Evolutionary conservation across 1,140 invertebrate species (phyloP).

Genomic region (Marisa cornuarietis): DNA sequence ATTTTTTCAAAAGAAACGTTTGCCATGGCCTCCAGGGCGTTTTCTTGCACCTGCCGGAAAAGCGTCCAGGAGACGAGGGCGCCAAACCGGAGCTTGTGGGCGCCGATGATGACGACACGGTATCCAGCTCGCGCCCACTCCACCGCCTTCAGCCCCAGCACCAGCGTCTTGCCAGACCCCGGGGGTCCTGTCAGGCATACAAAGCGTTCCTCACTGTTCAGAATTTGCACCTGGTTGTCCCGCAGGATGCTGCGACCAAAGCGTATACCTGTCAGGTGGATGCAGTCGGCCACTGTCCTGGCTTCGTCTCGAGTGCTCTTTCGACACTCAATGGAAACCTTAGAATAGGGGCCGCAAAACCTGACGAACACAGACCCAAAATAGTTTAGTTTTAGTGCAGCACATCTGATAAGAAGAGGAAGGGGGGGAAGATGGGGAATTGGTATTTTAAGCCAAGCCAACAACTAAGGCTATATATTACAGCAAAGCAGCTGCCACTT

Average conservation of each 20-base stretch:
- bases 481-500: too few species aligned
- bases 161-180: slow-evolving; percentile 13
- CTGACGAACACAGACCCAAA: not conserved
- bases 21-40: not conserved
- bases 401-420: too few species aligned
- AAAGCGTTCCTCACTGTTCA: not conserved
- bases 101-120: slow-evolving; percentile 6
- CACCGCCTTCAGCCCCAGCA: slow-evolving; percentile 17
- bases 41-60: not conserved
- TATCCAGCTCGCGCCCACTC: slow-evolving; percentile 14
- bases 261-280: slow-evolving; percentile 15
- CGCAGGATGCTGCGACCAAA: slow-evolving; percentile 18
- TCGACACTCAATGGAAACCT: not conserved
- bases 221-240: not conserved
- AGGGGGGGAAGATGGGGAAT: too few species aligned
- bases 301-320: too few species aligned
- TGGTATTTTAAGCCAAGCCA: too few species aligned
- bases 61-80: slow-evolving; percentile 18
- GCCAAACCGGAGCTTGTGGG: not conserved
- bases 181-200: slow-evolving; percentile 10
- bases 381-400: too few species aligned
- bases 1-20: not conserved
- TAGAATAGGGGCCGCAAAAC: slow-evolving; percentile 13
- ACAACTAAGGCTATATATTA: too few species aligned
- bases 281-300: slow-evolving; percentile 14